phyloP scores from a whole-genome alignment of 2,113 vertebrate species.

The Prionailurus viverrinus region DNA sequence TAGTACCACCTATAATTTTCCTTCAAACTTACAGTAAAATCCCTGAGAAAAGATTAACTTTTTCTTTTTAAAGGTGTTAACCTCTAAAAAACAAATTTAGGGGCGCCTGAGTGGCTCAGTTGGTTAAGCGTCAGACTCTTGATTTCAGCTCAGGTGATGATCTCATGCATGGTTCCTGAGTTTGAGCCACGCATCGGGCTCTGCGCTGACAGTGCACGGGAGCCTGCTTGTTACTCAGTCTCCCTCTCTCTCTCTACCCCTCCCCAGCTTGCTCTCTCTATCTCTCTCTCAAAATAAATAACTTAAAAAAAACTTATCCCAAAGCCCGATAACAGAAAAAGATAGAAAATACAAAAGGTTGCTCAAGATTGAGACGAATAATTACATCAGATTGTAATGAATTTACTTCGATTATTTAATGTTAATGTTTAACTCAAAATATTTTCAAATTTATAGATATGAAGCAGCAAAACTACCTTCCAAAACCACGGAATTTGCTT shows the following conservation, averaged over 20 bases:
- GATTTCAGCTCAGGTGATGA: too few relatives aligned
- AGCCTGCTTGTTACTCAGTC: too few relatives aligned
- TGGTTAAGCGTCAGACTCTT: too few relatives aligned
- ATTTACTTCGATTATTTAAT: neutral
- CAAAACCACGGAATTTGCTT: neutral
- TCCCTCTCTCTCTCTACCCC: too few relatives aligned
- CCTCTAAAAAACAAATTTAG: slow-evolving; percentile 6
- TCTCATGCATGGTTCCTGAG: too few relatives aligned
- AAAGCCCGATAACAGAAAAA: neutral
- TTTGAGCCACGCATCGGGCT: too few relatives aligned
- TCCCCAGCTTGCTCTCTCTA: too few relatives aligned
- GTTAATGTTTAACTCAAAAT: neutral
- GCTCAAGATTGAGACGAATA: neutral
- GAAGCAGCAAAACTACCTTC: slow-evolving; percentile 24
- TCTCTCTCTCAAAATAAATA: too few relatives aligned
- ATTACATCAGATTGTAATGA: neutral
- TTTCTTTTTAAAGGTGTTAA: neutral
- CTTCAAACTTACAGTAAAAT: slow-evolving; percentile 26
- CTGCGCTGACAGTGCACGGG: too few relatives aligned
- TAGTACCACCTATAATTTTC: neutral
- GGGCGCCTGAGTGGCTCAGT: too few relatives aligned
- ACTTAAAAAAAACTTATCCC: slow-evolving; percentile 26
- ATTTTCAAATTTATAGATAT: slow-evolving; percentile 37
- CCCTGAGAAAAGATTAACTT: neutral
- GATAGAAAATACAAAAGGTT: neutral